Evolutionary conservation across 1,140 invertebrate genomes (phyloP), one percentile per base, ranked within the genome.

Genomic region (Mya arenaria): DNA sequence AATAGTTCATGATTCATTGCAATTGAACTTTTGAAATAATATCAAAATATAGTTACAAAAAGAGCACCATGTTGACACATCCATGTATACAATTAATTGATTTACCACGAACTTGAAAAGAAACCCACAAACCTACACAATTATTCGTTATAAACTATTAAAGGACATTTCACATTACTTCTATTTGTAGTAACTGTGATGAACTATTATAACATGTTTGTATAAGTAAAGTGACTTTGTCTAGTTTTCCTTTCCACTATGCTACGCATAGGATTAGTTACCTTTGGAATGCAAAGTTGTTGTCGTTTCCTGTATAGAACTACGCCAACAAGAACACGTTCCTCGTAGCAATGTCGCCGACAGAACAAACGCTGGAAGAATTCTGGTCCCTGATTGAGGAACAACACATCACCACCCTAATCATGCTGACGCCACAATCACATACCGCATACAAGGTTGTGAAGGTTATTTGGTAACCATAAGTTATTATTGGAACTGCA

Each of bases 361-460:
- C 52, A n/a, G 30, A 52, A 23, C 13, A 2, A 36, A 55, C 41
- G 28, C 37, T 72, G 68, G 48, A 56, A 34, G 68, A 72, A 52
- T 72, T 72, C 23, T 72, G 68, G 68, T 72, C 68, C 4, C 44
- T 72, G 5, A 41, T 72, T 34, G 41, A 72, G 28, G 68, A 72
- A 4, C 37, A 3, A 15, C 52, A 72, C 68, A 56, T 72, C 39
- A 72, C 52, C 23, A 72, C 68, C 3, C 23, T 72, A 41, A 56
- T 72, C 10, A 72, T 72, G 68, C 28, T 72, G 13, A 72, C 68
- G n/a, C n/a, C n/a, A n/a, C n/a, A n/a, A n/a, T n/a, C n/a, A n/a
- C n/a, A n/a, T n/a, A n/a, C n/a, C n/a, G n/a, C n/a, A n/a, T n/a
- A n/a, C n/a, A n/a, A n/a, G n/a, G n/a, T n/a, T n/a, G n/a, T n/a